phyloP scores from a whole-genome alignment of 2,113 vertebrate species.

The Panthera tigris region DNA sequence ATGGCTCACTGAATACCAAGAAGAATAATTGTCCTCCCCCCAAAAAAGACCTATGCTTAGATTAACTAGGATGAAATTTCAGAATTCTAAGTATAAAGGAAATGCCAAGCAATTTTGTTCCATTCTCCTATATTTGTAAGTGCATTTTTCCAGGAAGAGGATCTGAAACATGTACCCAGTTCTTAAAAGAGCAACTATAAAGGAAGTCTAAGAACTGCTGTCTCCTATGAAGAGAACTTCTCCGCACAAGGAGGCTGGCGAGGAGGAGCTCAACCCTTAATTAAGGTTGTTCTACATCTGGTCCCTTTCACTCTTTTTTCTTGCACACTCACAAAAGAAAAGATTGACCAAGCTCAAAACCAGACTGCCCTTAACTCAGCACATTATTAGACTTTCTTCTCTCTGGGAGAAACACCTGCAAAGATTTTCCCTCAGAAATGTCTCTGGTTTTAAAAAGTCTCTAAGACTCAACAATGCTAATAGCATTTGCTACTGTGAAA shows the following conservation, averaged over 20 bases:
- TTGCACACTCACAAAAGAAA: background rate
- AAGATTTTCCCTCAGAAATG: background rate
- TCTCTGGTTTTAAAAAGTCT: background rate
- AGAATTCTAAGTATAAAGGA: constrained; percentile 4
- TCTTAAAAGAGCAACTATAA: constrained; percentile 16
- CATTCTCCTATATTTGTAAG: background rate
- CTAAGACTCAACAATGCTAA: background rate
- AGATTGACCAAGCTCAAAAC: background rate
- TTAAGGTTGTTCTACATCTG: background rate
- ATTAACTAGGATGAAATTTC: constrained; percentile 20
- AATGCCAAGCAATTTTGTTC: constrained; percentile 27
- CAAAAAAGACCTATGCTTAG: background rate
- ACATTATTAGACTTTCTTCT: background rate
- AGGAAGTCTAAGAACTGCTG: background rate
- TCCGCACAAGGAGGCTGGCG: background rate
- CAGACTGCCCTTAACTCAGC: background rate
- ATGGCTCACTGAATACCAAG: background rate
- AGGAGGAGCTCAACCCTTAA: background rate
- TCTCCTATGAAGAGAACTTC: background rate
- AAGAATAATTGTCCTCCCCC: background rate
- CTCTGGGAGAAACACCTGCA: constrained; percentile 13
- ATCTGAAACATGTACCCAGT: background rate
- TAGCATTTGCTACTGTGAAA: background rate
- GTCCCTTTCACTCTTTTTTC: background rate
- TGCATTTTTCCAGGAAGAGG: constrained; percentile 32